Evolutionary conservation across 1,140 invertebrate species (phyloP).

Genomic region (Eufriesea mexicana): DNA sequence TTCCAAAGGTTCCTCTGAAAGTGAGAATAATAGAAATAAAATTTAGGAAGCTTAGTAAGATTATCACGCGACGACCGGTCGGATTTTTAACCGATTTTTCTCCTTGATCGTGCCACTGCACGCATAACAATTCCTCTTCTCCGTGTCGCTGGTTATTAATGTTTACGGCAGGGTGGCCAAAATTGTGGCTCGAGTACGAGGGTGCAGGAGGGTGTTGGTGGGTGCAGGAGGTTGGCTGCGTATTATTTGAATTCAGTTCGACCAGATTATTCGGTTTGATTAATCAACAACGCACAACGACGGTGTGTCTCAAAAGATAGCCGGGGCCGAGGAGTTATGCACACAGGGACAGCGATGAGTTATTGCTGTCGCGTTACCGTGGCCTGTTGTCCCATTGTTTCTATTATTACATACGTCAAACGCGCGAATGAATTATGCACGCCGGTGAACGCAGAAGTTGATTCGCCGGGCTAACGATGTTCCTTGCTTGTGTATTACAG

Average conservation of each 20-base stretch:
- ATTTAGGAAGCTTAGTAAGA: background rate
- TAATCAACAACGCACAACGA: conserved; percentile 45
- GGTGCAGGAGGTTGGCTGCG: background rate
- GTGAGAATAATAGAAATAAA: no score
- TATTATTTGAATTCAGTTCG: conserved; percentile 50
- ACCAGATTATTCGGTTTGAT: conserved; percentile 53
- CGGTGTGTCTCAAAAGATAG: conserved; percentile 52
- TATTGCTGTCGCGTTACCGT: conserved; percentile 53
- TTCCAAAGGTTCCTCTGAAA: no score
- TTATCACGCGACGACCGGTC: background rate
- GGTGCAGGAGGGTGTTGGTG: background rate
- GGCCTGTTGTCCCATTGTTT: conserved; percentile 53
- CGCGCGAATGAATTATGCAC: conserved; percentile 52
- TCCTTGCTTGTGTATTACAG: background rate
- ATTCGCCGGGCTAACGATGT: conserved; percentile 28
- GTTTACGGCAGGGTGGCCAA: background rate
- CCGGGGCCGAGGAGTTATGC: conserved; percentile 40
- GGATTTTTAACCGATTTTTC: background rate
- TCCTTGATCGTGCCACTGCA: background rate
- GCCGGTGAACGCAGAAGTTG: conserved; percentile 46
- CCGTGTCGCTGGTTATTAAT: conserved; percentile 20
- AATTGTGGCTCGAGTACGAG: conserved; percentile 1
- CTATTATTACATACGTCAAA: conserved; percentile 58
- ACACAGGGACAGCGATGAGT: conserved; percentile 30
- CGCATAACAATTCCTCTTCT: background rate